phyloP scores from a whole-genome alignment of 2,797 vertebrate genomes.

The Artibeus jamaicensis region DNA sequence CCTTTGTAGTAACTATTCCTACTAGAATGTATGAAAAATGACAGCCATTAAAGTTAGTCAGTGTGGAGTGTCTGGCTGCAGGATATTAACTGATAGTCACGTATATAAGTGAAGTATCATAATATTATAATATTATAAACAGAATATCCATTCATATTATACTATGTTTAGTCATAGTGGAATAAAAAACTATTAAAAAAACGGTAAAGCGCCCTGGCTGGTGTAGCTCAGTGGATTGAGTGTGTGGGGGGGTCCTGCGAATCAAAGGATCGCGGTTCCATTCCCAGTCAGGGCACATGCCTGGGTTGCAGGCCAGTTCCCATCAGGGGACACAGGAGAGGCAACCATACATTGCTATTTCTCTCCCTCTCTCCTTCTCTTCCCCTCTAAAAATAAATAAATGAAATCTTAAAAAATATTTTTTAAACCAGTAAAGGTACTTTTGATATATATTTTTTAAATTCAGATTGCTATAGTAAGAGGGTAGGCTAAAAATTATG shows the following conservation, averaged over 20 bases:
- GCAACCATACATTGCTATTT: no score
- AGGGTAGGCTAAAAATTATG: background rate
- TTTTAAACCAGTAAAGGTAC: background rate
- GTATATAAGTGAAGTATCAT: background rate
- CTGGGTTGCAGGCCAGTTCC: no score
- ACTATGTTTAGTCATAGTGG: background rate
- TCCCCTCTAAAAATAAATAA: no score
- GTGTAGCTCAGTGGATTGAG: no score
- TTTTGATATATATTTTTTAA: background rate
- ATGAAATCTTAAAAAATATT: no score
- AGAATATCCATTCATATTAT: background rate
- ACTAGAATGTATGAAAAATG: background rate
- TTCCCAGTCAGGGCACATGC: no score
- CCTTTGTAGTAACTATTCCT: background rate
- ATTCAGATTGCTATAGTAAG: background rate
- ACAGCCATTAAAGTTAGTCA: background rate
- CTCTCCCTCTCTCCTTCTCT: no score
- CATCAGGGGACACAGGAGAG: no score
- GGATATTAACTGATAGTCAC: background rate
- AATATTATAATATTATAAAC: background rate
- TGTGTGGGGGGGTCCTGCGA: no score
- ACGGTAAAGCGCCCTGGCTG: no score
- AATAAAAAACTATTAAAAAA: background rate
- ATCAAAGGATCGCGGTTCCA: no score
- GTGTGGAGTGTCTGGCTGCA: background rate